Base-by-base conservation (phyloP, 2,113 vertebrate genomes). In the Myotis davidii region DNA sequence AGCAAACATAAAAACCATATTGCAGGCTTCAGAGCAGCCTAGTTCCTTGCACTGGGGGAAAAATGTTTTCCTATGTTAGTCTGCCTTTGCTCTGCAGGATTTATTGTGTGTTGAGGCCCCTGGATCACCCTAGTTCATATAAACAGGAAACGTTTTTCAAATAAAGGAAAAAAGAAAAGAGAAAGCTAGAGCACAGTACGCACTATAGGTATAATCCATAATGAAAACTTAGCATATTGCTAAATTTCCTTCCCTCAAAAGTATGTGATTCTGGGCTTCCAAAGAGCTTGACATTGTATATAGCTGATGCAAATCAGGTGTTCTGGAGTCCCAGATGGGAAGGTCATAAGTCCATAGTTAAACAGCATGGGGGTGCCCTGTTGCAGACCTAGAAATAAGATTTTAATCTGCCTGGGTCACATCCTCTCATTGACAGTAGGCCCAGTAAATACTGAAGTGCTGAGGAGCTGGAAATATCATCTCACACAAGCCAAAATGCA, bases 71-170 rank as follows among this genome's bases (percentile, higher is more conserved):
- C 83, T 95, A 90, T 97, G 76, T 97, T 79, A 9, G 56, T 72
- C 92, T 90, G 90, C 39, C 85, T 97, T 90, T 70, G 42, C 81
- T 67, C 64, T 64, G 48, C 34, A 89, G 67, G 79, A 96, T 96
- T 96, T 96, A 97, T 93, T 94, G 84, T 79, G 89, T 89, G 39
- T 77, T 82, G 78, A 87, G 91, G 70, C 67, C 74, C 91, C 70
- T 39, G 37, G 27, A 81, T 95, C 83, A 95, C 78, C 52, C 52
- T 50, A 81, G 65, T 87, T 97, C 56, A 77, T 85, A 96, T 89
- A 95, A 97, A 97, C 93, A 97, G 97, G 96, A 97, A 96, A 91
- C 39, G 91, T 92, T 82, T 82, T 89, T 42, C 25, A 91, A 95
- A 70, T 52, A 86, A 92, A 94, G 23, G 67, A 54, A 59, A 85